Evolutionary conservation across 2,888 invertebrate species (phyloP), one percentile per base, ranked within the genome.

Genomic region (Tenthredo mesomela): DNA sequence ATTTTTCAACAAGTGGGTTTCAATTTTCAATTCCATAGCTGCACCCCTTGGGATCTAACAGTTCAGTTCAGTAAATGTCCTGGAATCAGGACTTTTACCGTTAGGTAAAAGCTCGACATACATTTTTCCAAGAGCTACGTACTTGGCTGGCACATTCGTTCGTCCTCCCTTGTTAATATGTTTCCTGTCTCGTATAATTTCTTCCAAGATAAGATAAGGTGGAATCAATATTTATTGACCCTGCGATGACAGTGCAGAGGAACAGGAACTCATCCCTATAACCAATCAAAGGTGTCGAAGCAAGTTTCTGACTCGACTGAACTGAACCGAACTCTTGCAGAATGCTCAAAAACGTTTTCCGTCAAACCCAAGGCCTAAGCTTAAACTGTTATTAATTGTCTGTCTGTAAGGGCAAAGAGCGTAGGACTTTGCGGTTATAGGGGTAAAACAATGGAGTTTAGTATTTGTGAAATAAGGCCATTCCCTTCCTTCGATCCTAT

Each of bases 311-410:
- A 47, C 47, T 47, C 3, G 47, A 47, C 43, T 47, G 2, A 25
- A 40, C 43, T 0, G 21, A 50, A 9, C 29, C 50, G 29, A 25
- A 50, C 29, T 21, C n/a, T n/a, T 50, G 7, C 7, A 71, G 6
- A 15, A 18, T 77, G 29, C 2, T 50, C 5, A 29, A 50, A 54
- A 54, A 50, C 50, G 33, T 50, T 77, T 3, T 18, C 47, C 54
- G 50, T 77, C 77, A 54, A 33, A 50, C 29, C 6, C 77, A 77
- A n/a, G 15, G 5, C 33, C 18, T 33, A 9, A n/a, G 50, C 29
- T 50, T 33, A 1, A 54, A 77, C 50, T 9, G n/a, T 77, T 54
- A 77, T 77, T 77, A 77, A 77, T 77, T 77, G 54, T 77, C 77
- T 54, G 77, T 77, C 77, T 47, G 37, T 10, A 18, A n/a, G 77